A percentile compares a stretch with the other conserved stretches of the same genome.
phyloP scores from a whole-genome alignment of 2,113 vertebrate species.

The Panthera leo region DNA sequence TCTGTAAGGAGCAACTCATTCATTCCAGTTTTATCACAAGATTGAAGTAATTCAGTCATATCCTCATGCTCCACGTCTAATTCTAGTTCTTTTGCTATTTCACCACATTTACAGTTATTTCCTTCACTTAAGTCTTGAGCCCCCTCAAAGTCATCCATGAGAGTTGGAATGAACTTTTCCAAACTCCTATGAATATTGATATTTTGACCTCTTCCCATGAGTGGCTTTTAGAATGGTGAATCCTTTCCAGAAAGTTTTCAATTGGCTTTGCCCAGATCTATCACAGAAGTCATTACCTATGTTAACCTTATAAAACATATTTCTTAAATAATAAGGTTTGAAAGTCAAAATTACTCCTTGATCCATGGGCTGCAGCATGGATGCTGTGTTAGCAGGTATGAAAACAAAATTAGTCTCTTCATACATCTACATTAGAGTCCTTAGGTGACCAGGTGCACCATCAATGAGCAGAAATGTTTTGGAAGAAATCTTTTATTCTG shows the following conservation, averaged over 20 bases:
- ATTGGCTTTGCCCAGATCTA: neutral
- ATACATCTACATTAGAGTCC: neutral
- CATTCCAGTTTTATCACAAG: neutral
- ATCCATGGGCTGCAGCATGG: neutral
- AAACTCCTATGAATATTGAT: neutral
- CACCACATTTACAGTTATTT: neutral
- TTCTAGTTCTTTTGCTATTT: neutral
- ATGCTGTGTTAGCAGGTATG: neutral
- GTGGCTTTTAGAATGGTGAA: neutral
- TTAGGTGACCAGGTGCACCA: neutral
- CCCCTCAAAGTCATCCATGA: neutral
- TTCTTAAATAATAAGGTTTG: neutral
- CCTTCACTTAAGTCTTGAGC: neutral
- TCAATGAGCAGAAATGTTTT: neutral
- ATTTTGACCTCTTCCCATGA: neutral
- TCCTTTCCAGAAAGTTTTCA: neutral
- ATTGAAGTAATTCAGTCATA: neutral
- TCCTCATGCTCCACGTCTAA: neutral
- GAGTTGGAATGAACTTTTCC: neutral
- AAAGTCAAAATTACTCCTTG: neutral
- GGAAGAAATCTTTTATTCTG: neutral
- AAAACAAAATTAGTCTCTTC: neutral
- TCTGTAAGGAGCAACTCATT: neutral
- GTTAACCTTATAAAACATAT: neutral
- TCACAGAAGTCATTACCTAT: neutral